phyloP scores from a whole-genome alignment of 1,140 invertebrate genomes.

The Pachypsylla venusta region DNA sequence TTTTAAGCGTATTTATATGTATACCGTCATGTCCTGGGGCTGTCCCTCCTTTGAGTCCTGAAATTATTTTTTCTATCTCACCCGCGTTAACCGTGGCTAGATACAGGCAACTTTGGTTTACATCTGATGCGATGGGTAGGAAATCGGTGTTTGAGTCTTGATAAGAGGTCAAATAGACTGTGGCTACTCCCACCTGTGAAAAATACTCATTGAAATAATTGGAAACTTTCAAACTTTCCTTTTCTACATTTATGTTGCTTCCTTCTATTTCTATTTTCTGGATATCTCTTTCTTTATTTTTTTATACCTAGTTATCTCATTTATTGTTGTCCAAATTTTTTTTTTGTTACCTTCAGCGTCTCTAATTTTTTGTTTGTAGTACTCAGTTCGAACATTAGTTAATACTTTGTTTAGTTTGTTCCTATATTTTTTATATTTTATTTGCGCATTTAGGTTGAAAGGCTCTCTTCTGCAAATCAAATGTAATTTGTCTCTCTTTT shows the following conservation, averaged over 20 bases:
- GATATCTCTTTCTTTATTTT: background rate
- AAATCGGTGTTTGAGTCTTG: too few species aligned
- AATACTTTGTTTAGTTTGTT: background rate
- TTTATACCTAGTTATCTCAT: background rate
- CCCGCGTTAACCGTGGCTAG: background rate
- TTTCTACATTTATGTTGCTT: background rate
- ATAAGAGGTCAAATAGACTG: too few species aligned
- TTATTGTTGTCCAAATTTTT: constrained; percentile 4
- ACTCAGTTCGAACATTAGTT: background rate
- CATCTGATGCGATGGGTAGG: too few species aligned
- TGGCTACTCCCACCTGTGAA: background rate
- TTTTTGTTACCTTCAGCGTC: background rate
- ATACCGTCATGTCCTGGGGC: background rate
- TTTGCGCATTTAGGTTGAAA: background rate
- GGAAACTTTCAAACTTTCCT: background rate
- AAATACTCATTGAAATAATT: background rate
- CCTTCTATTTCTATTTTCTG: background rate
- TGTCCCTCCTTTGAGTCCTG: background rate
- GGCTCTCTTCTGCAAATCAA: background rate
- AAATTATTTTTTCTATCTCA: background rate
- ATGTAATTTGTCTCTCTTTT: constrained; percentile 4
- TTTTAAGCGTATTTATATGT: background rate
- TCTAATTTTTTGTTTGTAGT: background rate
- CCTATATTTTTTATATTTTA: background rate
- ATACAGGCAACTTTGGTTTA: background rate